Evolutionary conservation across 2,113 vertebrate species (phyloP).

Genomic region (Erythrocercus mccallii): DNA sequence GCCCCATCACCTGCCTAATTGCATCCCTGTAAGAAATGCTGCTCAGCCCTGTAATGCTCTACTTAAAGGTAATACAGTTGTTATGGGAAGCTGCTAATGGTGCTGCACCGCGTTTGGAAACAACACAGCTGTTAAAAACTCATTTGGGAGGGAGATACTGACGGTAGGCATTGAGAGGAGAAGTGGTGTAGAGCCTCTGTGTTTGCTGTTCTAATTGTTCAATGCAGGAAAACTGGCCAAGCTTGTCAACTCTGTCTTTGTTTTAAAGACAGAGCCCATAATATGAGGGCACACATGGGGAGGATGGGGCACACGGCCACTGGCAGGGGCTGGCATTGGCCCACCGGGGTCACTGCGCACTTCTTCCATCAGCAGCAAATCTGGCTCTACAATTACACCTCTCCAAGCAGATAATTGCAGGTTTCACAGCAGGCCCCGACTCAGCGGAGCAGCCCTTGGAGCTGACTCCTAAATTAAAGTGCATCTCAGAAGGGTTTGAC

Average conservation of each 20-base stretch:
- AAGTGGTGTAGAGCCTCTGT: neutral
- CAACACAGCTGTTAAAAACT: constrained; percentile 20
- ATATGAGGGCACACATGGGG: rapidly evolving
- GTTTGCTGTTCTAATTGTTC: neutral
- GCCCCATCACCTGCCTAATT: neutral
- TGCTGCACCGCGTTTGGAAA: neutral
- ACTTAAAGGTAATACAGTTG: neutral
- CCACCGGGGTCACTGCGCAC: neutral
- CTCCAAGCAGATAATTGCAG: neutral
- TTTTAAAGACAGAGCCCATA: neutral
- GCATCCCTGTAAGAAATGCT: neutral
- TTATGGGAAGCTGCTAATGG: constrained; percentile 5
- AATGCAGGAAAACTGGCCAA: neutral
- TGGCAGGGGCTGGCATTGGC: neutral
- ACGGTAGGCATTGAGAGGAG: neutral
- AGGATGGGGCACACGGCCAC: rapidly evolving
- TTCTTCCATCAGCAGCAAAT: neutral
- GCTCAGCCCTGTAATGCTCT: neutral
- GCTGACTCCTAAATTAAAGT: neutral
- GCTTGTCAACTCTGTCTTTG: neutral
- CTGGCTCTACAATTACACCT: neutral
- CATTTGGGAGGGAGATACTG: neutral
- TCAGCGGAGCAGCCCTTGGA: neutral
- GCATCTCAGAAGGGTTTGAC: neutral
- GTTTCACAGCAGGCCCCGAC: neutral